Conservation (phyloP, 2,797 vertebrate genomes). For the Gymnoscopelus braueri region DNA sequence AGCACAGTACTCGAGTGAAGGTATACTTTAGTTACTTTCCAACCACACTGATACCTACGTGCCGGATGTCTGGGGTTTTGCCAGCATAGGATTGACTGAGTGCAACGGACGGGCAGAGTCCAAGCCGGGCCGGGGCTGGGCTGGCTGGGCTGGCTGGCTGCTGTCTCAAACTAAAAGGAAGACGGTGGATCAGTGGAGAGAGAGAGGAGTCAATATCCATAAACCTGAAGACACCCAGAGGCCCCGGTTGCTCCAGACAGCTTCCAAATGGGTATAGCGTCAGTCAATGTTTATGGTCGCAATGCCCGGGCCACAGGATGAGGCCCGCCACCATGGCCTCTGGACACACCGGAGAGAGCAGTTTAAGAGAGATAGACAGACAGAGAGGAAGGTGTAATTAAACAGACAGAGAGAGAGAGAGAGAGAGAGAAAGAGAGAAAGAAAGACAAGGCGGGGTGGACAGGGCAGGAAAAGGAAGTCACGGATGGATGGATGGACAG, state of each 20-base stretch:
- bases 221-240: constrained; percentile 57
- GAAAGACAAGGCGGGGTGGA: constrained; percentile 4
- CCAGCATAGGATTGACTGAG: too few relatives aligned
- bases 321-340: too few relatives aligned
- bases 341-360: too few relatives aligned
- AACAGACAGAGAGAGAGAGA: constrained; percentile 20
- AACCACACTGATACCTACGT: too few relatives aligned
- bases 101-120: too few relatives aligned
- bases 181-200: constrained; percentile 54
- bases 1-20: too few relatives aligned
- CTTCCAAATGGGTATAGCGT: constrained; percentile 49
- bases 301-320: not conserved
- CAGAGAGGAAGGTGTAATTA: too few relatives aligned
- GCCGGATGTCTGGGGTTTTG: too few relatives aligned
- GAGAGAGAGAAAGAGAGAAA: constrained; percentile 11
- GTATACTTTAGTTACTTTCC: too few relatives aligned
- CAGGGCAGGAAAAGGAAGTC: not conserved
- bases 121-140: too few relatives aligned
- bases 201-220: constrained; percentile 60
- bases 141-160: constrained; percentile 27
- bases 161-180: constrained; percentile 39
- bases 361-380: too few relatives aligned
- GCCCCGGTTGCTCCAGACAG: constrained; percentile 41
- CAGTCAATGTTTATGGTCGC: constrained; percentile 50
- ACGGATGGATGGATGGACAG: too few relatives aligned